Base-by-base conservation (phyloP, 2,113 vertebrate species). In the Seriola quinqueradiata region DNA sequence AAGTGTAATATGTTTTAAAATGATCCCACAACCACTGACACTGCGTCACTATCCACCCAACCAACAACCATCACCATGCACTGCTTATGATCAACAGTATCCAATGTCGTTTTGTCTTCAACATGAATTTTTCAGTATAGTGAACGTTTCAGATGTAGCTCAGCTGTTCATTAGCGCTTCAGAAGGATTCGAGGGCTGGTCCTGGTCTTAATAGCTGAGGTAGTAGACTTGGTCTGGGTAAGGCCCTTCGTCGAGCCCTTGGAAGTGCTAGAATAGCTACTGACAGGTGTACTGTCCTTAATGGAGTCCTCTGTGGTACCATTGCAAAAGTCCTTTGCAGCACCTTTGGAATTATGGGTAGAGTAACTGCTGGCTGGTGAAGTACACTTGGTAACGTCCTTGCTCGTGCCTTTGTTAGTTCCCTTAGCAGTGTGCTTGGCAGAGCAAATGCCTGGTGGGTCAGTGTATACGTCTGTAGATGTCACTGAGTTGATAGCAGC, bases 201-300 rank as follows among this genome's bases (percentile, higher is more conserved):
- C 80, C 90, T 90, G 60, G 90, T 90, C 82, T 82, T 89, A 14
- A 86, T 66, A 40, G 82, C 75, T 85, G 88, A 91, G 90, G 90
- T 90, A 91, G 86, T 67, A 40, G 70, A 64, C 79, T 87, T 88
- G 55, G 66, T 86, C 36, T 71, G 85, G 60, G 50, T 50, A 46
- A 72, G 87, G 52, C 71, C 61, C 85, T 86, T 88, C 16, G 46
- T 8, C 4, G 84, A 70, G 84, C 76, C 79, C 71, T 77, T 88
- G 88, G 86, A 83, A 79, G 81, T 83, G 72, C 46, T 83, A 44
- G 67, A 83, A 66, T 28, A 71, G 65, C 68, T 54, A 60, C 71
- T 64, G 66, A 70, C 57, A 64, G 66, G 21, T 46, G 32, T 5
- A 32, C 2, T 58, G 42, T 73, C 66, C 70, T 80, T 69, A 10